Conservation (phyloP, 2,888 invertebrate species). For the Cheilosia grossa region DNA sequence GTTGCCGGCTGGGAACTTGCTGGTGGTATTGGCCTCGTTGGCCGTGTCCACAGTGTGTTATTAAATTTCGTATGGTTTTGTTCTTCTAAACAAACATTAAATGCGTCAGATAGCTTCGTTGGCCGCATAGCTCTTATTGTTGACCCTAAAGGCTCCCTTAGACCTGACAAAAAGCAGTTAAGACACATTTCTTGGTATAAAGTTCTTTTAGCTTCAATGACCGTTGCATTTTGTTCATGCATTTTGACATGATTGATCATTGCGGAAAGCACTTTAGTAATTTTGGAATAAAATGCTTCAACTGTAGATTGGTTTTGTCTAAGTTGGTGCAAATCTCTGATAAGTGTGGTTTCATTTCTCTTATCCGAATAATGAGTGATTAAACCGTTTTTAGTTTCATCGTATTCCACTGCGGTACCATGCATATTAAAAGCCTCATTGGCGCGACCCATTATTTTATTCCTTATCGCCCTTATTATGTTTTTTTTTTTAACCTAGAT, state of each 20-base stretch:
- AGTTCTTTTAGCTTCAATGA: conserved; percentile 60
- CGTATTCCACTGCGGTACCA: conserved; percentile 55
- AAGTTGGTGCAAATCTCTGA: conserved; percentile 58
- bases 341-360: conserved; percentile 36
- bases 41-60: too few species aligned
- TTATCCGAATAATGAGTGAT: neutral
- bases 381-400: conserved; percentile 59
- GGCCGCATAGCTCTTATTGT: conserved; percentile 75
- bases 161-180: conserved; percentile 65
- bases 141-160: conserved; percentile 71
- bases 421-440: conserved; percentile 72
- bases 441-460: conserved; percentile 68
- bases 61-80: too few species aligned
- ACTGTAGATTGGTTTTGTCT: conserved; percentile 49
- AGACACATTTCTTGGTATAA: conserved; percentile 72
- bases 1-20: too few species aligned
- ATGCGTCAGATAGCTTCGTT: too few species aligned
- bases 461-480: conserved; percentile 63
- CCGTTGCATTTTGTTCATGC: conserved; percentile 54
- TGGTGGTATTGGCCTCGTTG: too few species aligned
- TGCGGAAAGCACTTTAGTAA: neutral
- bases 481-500: conserved; percentile 45
- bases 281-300: conserved; percentile 29
- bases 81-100: too few species aligned
- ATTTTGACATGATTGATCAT: conserved; percentile 1